Conservation (phyloP, 1,140 invertebrate species). For the Brachionus asplanchnoidis region DNA sequence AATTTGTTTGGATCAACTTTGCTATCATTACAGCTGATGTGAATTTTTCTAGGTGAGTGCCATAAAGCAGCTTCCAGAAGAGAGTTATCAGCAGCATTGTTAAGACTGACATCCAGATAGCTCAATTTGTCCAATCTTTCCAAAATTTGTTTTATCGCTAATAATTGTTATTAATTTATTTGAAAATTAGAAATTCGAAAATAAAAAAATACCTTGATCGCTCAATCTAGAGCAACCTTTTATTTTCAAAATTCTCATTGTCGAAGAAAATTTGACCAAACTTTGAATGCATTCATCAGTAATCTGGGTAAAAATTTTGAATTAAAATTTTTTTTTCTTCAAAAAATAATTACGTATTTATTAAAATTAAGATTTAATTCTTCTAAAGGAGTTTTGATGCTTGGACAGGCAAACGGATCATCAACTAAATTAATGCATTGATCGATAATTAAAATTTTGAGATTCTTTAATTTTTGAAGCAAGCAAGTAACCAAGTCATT, state of each 20-base stretch:
- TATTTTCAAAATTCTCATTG: background rate
- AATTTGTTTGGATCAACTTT: slow-evolving; percentile 25
- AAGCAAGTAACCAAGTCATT: background rate
- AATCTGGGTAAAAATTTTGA: background rate
- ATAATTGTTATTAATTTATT: background rate
- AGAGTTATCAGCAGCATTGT: background rate
- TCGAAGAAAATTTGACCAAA: background rate
- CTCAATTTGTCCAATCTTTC: background rate
- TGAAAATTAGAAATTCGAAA: background rate
- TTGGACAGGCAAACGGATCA: background rate
- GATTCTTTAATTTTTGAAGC: background rate
- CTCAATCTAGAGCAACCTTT: background rate
- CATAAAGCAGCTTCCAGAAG: background rate
- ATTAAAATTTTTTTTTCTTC: background rate
- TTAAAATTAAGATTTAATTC: slow-evolving; percentile 36
- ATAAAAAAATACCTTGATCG: background rate
- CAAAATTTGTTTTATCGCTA: background rate
- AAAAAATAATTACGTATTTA: background rate
- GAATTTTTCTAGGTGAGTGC: background rate
- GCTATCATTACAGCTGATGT: slow-evolving; percentile 19
- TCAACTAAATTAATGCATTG: background rate
- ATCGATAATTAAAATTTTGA: background rate
- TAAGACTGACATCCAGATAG: background rate
- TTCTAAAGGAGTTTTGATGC: background rate
- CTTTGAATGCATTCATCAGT: background rate